A percentile compares a stretch with the other conserved stretches of the same genome.
Conservation (phyloP, 2,888 invertebrate species). For the Leptogaster cylindrica region DNA sequence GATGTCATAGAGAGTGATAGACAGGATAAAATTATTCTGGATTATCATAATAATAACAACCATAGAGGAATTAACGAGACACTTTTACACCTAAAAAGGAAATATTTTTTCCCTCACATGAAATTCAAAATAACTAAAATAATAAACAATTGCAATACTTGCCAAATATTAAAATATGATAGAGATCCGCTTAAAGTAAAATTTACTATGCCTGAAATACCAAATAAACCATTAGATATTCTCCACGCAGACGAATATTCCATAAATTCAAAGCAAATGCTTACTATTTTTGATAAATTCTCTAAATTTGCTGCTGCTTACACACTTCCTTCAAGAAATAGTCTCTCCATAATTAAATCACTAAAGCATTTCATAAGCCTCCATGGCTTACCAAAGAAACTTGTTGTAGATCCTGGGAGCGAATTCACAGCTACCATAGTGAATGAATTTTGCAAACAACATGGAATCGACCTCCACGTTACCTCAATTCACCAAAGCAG, state of each 20-base stretch:
- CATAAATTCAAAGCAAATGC: too few species aligned
- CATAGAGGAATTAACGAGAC: slow-evolving; percentile 42
- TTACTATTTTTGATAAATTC: too few species aligned
- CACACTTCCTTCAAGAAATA: too few species aligned
- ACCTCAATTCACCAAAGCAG: too few species aligned
- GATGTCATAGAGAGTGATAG: slow-evolving; percentile 11
- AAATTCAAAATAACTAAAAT: slow-evolving; percentile 40
- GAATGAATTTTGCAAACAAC: too few species aligned
- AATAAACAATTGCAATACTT: slow-evolving; percentile 45
- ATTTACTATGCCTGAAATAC: slow-evolving; percentile 44
- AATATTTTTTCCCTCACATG: slow-evolving; percentile 40
- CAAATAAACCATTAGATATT: slow-evolving; percentile 42
- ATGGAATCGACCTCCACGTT: too few species aligned
- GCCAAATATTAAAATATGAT: slow-evolving; percentile 43
- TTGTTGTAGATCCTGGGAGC: too few species aligned
- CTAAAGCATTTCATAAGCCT: too few species aligned
- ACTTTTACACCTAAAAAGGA: slow-evolving; percentile 32
- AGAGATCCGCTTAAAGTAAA: slow-evolving; percentile 41
- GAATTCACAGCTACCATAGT: too few species aligned
- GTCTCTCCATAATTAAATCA: too few species aligned
- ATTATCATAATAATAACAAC: slow-evolving; percentile 30
- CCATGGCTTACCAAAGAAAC: too few species aligned
- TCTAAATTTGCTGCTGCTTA: too few species aligned
- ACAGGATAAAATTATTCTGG: slow-evolving; percentile 1
- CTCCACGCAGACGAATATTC: slow-evolving; percentile 43